Base-by-base conservation (phyloP, 2,797 vertebrate species). In the Numenius phaeopus region DNA sequence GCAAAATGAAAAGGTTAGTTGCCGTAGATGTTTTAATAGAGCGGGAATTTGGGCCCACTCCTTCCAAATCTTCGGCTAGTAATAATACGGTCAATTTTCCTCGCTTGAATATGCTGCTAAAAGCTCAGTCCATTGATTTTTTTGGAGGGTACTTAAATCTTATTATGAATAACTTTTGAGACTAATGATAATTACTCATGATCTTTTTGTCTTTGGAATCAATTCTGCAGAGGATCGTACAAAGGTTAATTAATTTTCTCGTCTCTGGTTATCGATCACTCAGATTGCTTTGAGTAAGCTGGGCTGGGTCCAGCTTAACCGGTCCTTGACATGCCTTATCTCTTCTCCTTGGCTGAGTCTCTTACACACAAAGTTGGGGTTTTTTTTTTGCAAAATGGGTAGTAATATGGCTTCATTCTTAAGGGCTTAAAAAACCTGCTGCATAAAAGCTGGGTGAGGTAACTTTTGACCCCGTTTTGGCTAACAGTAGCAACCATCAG, bases 401-500 rank as follows among this genome's bases (percentile, higher is more conserved):
- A 89, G 76, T 29, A 69, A 52, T 5, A 24, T 73, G 65, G 11
- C 18, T 61, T 49, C 37, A 26, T 94, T 82, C 54, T 81, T 32
- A 64, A 79, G 88, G 62, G 26, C 7, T 47, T 29, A 8, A 83
- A 83, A 87, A 84, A 22, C 15, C 24, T 82, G 20, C 3, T 47
- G 32, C n/a, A 49, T 83, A 34, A 84, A 39, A 84, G 13, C 20
- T 39, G 66, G 23, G 32, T 9, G 32, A 24, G 86, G 91, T 66
- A 66, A 89, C 81, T 88, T 94, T 22, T 96, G 92, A 94, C 87
- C 94, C 46, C 18, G 0, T 77, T 85, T 79, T 83, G 89, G 85
- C 73, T 92, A 83, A 83, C n/a, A n/a, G 95, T 50, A 89, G 87
- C 92, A 80, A 55, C 94, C 46, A 90, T 91, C 66, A 87, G 84